A percentile compares a stretch with the other conserved stretches of the same genome.
These are phyloP conservation scores for Ectemnius lituratus DNA, from an alignment of 2,888 invertebrate genomes.

Conservation along the genomic window DNA sequence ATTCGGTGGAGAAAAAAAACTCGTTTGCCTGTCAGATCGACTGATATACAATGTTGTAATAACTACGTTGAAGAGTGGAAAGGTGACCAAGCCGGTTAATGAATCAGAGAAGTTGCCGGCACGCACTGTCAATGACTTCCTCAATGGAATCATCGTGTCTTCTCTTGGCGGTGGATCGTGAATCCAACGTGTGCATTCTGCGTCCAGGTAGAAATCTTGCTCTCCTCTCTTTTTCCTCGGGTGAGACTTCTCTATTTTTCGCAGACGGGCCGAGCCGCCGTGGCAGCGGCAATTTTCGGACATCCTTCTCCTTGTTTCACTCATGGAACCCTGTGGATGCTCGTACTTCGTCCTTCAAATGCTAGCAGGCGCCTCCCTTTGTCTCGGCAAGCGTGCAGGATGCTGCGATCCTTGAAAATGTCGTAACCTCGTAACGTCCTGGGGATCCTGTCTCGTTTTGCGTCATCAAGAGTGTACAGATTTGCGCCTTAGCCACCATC, in stretches of 20 bases:
- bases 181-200: constrained; percentile 22
- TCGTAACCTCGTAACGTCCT: constrained; percentile 50
- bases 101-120: constrained; percentile 31
- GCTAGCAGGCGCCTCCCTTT: constrained; percentile 56
- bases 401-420: constrained; percentile 51
- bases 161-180: constrained; percentile 35
- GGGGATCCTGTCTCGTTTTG: constrained; percentile 36
- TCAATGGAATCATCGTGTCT: constrained; percentile 52
- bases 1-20: background rate
- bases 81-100: constrained; percentile 22
- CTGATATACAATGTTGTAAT: constrained; percentile 13
- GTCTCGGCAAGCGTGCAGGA: constrained; percentile 42
- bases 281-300: constrained; percentile 63
- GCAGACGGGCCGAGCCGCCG: constrained; percentile 59
- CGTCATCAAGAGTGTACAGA: constrained; percentile 28
- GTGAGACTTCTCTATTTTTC: constrained; percentile 56
- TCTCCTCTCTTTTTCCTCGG: constrained; percentile 15
- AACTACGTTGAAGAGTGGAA: constrained; percentile 20
- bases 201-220: constrained; percentile 55
- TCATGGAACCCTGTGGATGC: background rate
- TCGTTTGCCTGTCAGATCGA: constrained; percentile 12
- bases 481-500: constrained; percentile 8
- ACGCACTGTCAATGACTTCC: constrained; percentile 49
- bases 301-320: constrained; percentile 30
- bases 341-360: constrained; percentile 31